Evolutionary conservation across 2,888 invertebrate species (phyloP).

Genomic region (Macroteleia sp.): DNA sequence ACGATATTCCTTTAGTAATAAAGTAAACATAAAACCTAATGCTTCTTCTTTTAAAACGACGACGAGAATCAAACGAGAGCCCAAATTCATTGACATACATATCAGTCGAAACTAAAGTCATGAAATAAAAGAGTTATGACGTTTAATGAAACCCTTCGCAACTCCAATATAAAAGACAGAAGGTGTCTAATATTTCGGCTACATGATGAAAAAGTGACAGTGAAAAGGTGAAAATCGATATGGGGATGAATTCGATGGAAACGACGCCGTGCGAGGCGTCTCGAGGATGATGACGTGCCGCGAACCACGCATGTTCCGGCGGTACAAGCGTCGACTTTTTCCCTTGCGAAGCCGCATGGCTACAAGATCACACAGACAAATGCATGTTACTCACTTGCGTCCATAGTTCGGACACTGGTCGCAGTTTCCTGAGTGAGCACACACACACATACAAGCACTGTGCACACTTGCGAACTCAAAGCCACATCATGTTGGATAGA

Average conservation of each 20-base stretch:
- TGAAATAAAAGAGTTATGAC: too few species aligned
- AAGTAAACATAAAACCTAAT: too few species aligned
- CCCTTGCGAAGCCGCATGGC: conserved; percentile 6
- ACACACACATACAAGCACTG: conserved; percentile 15
- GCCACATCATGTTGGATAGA: conserved; percentile 12
- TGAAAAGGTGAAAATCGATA: conserved; percentile 60
- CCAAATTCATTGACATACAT: background rate
- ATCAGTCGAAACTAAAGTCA: background rate
- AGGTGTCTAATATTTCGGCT: conserved; percentile 1
- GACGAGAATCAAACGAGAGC: conserved; percentile 12
- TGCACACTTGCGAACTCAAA: conserved; percentile 2
- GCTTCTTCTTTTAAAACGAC: conserved; percentile 4
- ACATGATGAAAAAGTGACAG: conserved; percentile 49
- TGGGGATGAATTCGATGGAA: conserved; percentile 44
- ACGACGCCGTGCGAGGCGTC: conserved; percentile 39
- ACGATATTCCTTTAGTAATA: too few species aligned
- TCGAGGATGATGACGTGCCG: conserved; percentile 40
- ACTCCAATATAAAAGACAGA: background rate
- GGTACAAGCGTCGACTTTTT: conserved; percentile 24
- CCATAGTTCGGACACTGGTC: conserved; percentile 16
- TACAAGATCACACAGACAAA: background rate
- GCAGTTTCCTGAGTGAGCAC: background rate
- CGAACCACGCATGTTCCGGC: conserved; percentile 56
- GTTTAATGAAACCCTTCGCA: too few species aligned
- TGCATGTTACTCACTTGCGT: conserved; percentile 23